Percentiles rank a stretch among this genome's conserved stretches.
These are phyloP conservation scores for Cacatua alba DNA, from an alignment of 2,113 vertebrate genomes.

Conservation along the genomic window DNA sequence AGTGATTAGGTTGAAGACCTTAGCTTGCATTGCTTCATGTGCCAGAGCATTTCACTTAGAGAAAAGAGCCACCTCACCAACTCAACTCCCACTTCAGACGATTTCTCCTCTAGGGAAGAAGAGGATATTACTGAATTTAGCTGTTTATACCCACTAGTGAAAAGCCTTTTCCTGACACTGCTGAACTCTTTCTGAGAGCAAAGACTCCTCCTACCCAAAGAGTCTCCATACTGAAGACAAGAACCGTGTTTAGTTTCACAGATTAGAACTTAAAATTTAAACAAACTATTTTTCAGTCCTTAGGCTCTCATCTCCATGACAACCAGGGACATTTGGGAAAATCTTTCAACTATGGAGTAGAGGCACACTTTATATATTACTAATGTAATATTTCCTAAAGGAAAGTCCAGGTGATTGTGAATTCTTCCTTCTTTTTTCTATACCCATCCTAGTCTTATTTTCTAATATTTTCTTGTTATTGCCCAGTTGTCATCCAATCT, in stretches of 20 bases:
- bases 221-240: not conserved
- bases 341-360: conserved; percentile 4
- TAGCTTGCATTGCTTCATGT: not conserved
- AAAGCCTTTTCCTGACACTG: not conserved
- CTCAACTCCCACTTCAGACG: not conserved
- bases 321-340: conserved; percentile 35
- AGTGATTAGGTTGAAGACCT: not conserved
- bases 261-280: conserved; percentile 22
- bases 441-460: not conserved
- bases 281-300: conserved; percentile 23
- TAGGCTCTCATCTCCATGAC: conserved; percentile 10
- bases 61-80: not conserved
- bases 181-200: not conserved
- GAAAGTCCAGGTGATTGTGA: not conserved
- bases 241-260: not conserved
- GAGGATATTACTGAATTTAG: not conserved
- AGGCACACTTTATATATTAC: conserved; percentile 15
- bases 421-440: not conserved
- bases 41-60: not conserved
- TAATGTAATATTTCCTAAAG: conserved; percentile 16
- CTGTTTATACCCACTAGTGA: not conserved
- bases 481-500: not conserved
- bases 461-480: not conserved
- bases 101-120: not conserved
- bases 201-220: not conserved